Evolutionary conservation across 2,113 vertebrate species (phyloP).

Genomic region (Eleginops maclovinus): DNA sequence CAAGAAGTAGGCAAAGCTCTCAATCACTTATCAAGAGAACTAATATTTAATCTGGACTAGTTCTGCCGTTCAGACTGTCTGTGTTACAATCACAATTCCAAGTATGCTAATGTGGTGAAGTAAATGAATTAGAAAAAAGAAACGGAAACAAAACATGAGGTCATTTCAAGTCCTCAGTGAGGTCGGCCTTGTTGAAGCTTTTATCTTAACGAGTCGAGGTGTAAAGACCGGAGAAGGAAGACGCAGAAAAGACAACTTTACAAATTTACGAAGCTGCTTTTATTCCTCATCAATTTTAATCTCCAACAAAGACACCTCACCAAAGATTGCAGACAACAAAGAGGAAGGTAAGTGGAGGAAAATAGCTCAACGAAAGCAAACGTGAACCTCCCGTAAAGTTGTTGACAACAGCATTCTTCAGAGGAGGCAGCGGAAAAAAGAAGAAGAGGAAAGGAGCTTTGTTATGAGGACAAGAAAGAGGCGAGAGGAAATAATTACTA

Average conservation of each 20-base stretch:
- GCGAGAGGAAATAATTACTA: conserved; percentile 63
- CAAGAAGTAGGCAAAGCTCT: conserved; percentile 1
- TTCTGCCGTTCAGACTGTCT: too few species aligned
- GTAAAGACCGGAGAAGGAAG: too few species aligned
- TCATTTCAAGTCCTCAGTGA: neutral
- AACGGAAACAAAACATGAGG: neutral
- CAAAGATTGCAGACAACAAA: conserved; percentile 7
- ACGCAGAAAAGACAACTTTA: too few species aligned
- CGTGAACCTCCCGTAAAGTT: conserved; percentile 37
- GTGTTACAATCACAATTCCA: neutral
- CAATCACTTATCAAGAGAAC: neutral
- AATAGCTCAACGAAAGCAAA: conserved; percentile 48
- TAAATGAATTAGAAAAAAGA: neutral
- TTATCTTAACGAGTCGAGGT: neutral
- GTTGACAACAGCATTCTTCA: conserved; percentile 35
- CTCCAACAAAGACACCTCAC: conserved; percentile 4
- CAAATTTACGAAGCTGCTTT: neutral
- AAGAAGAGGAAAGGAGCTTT: conserved; percentile 3
- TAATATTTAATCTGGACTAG: too few species aligned
- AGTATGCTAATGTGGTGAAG: neutral
- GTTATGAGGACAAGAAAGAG: conserved; percentile 28
- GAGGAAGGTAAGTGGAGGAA: conserved; percentile 17
- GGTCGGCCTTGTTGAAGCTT: neutral
- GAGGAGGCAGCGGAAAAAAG: neutral
- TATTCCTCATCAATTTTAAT: conserved; percentile 4